These are phyloP conservation scores for Rotaria socialis DNA, from an alignment of 2,888 invertebrate genomes.

Conservation along the genomic window DNA sequence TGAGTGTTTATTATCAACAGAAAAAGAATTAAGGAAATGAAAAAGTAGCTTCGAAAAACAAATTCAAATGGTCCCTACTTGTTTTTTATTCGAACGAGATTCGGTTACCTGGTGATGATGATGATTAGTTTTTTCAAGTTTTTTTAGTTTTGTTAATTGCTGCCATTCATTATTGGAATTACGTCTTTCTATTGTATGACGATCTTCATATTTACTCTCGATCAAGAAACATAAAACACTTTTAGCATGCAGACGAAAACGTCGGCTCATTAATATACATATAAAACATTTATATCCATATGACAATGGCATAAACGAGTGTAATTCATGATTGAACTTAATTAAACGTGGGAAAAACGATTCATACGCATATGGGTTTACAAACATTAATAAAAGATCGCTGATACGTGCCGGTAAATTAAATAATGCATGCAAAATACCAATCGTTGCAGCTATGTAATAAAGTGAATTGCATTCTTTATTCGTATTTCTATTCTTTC, in stretches of 20 bases:
- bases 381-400: background rate
- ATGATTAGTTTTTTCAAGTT: background rate
- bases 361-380: background rate
- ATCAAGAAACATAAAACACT: conserved; percentile 15
- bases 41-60: too few relatives aligned
- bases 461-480: background rate
- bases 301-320: background rate
- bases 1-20: too few relatives aligned
- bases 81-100: background rate
- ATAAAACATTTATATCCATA: conserved; percentile 15
- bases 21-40: too few relatives aligned
- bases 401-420: background rate
- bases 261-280: conserved; percentile 13
- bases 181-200: background rate
- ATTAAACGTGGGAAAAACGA: background rate
- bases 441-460: background rate
- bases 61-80: background rate
- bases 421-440: conserved; percentile 14
- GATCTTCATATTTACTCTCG: conserved; percentile 30
- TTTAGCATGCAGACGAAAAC: conserved; percentile 12
- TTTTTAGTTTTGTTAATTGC: background rate
- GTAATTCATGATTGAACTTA: background rate
- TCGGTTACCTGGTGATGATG: background rate
- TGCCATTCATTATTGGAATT: background rate
- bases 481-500: background rate